Conservation (phyloP, 2,888 invertebrate genomes). For the Trissolcus japonicus region DNA sequence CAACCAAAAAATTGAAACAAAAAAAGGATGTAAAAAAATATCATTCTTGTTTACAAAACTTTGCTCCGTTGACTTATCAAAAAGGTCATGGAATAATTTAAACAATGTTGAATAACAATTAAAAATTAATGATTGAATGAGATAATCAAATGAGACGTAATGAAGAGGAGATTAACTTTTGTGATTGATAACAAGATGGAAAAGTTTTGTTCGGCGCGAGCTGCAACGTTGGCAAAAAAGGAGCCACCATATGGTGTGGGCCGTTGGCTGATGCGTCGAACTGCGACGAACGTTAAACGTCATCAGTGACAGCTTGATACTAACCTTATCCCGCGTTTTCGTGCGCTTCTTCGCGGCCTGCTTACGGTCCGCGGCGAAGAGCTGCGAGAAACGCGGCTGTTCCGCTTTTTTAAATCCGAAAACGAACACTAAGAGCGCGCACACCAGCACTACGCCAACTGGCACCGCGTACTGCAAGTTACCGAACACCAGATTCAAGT, state of each 20-base stretch:
- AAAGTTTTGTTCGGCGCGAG: background rate
- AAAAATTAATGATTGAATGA: background rate
- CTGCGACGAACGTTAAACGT: slow-evolving; percentile 7
- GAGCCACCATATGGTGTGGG: slow-evolving; percentile 52
- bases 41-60: background rate
- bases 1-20: too few species aligned
- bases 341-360: slow-evolving; percentile 81
- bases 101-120: background rate
- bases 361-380: slow-evolving; percentile 83
- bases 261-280: background rate
- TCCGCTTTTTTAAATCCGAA: slow-evolving; percentile 88
- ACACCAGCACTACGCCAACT: slow-evolving; percentile 82
- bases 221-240: slow-evolving; percentile 44
- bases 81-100: background rate
- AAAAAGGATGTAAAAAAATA: background rate
- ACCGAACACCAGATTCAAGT: slow-evolving; percentile 68
- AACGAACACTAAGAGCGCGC: slow-evolving; percentile 85
- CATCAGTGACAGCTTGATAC: slow-evolving; percentile 59
- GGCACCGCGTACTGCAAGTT: slow-evolving; percentile 76
- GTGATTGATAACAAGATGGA: too few species aligned
- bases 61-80: background rate
- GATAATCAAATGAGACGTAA: too few species aligned
- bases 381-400: slow-evolving; percentile 88
- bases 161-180: too few species aligned
- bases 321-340: slow-evolving; percentile 85